These are phyloP conservation scores for Drosophila pseudoobscura DNA, from an alignment of 1,140 invertebrate species.

Conservation along the genomic window DNA sequence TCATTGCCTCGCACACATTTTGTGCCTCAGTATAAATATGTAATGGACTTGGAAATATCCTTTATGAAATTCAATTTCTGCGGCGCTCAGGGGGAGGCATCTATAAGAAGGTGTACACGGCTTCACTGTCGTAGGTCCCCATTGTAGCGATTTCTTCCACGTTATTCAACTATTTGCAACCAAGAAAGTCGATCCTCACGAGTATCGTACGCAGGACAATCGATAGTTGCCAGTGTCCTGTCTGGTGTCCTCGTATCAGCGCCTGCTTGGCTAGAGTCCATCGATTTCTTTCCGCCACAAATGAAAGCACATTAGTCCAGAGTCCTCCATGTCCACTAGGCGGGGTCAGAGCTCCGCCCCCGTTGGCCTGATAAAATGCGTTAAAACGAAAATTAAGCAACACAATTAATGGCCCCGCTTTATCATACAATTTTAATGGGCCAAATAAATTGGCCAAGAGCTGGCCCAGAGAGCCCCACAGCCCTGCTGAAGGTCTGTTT, in stretches of 20 bases:
- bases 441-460: constrained; percentile 72
- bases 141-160: too few relatives aligned
- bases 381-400: constrained; percentile 81
- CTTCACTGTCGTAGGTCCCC: too few relatives aligned
- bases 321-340: constrained; percentile 16
- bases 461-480: constrained; percentile 28
- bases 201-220: too few relatives aligned
- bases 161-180: too few relatives aligned
- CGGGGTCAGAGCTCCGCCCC: not conserved
- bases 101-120: too few relatives aligned
- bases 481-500: constrained; percentile 12
- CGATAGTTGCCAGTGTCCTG: too few relatives aligned
- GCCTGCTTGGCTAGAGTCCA: constrained; percentile 42
- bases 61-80: constrained; percentile 62
- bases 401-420: constrained; percentile 75
- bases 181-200: too few relatives aligned
- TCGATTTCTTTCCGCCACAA: constrained; percentile 63
- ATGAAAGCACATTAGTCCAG: constrained; percentile 62
- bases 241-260: constrained; percentile 19
- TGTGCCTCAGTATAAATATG: constrained; percentile 29
- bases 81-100: not conserved
- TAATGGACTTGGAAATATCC: constrained; percentile 54
- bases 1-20: constrained; percentile 9
- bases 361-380: constrained; percentile 70
- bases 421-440: constrained; percentile 81